Evolutionary conservation across 2,113 vertebrate species (phyloP).

Genomic region (Struthio camelus): DNA sequence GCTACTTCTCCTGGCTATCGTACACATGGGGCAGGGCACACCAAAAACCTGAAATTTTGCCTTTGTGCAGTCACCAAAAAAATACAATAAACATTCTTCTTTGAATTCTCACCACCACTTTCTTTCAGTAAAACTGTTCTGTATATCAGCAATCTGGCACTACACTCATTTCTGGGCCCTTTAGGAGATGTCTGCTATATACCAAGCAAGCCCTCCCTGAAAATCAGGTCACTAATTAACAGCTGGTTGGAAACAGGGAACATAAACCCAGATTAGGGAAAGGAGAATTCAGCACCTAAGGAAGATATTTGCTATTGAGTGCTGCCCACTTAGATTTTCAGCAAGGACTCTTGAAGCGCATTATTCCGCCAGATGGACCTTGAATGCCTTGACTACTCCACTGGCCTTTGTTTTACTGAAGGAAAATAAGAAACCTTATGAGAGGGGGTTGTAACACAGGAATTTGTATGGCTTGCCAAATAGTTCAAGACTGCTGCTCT

Average conservation of each 20-base stretch:
- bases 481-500: background rate
- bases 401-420: background rate
- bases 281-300: fast-evolving
- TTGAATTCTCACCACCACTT: background rate
- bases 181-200: background rate
- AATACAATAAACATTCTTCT: background rate
- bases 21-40: background rate
- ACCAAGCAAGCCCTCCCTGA: background rate
- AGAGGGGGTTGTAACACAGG: background rate
- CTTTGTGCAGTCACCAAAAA: background rate
- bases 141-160: background rate
- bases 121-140: background rate
- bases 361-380: background rate
- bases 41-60: background rate
- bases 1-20: background rate
- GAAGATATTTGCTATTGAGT: background rate
- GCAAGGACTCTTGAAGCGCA: background rate
- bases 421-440: background rate
- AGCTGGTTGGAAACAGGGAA: background rate
- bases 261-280: background rate
- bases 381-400: fast-evolving
- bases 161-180: background rate
- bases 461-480: constrained; percentile 15
- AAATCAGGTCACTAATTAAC: background rate
- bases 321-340: background rate